Evolutionary conservation across 2,797 vertebrate species (phyloP).

Genomic region (Rallus crepitans): DNA sequence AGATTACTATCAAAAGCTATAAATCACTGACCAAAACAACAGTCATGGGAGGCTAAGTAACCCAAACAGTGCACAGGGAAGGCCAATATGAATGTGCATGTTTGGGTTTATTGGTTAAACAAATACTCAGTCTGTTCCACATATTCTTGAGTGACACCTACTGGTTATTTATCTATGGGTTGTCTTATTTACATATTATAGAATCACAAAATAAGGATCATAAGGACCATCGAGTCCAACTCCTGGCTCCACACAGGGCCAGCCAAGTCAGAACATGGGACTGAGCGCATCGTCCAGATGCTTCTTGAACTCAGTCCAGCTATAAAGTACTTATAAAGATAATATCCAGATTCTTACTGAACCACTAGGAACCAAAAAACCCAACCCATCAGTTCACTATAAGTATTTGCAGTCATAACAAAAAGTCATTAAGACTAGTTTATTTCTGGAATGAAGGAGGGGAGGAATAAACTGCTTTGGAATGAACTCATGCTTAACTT

Average conservation of each 20-base stretch:
- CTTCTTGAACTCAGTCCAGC: no score
- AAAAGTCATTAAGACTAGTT: background rate
- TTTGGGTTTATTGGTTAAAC: background rate
- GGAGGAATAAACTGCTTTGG: background rate
- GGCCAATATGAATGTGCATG: background rate
- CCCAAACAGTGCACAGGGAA: accelerated
- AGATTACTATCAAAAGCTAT: background rate
- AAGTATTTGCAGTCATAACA: background rate
- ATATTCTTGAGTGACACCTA: background rate
- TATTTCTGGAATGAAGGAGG: background rate
- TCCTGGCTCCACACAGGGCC: no score
- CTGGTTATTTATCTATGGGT: background rate
- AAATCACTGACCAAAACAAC: background rate
- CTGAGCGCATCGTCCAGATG: no score
- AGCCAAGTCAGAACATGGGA: no score
- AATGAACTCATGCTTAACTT: background rate
- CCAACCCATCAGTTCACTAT: background rate
- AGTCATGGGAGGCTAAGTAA: background rate
- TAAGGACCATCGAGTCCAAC: no score
- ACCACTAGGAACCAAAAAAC: background rate
- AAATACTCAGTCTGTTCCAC: background rate
- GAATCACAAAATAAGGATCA: no score
- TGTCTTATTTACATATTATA: background rate
- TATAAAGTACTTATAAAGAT: no score
- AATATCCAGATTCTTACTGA: background rate